Evolutionary conservation across 2,113 vertebrate species (phyloP).

Genomic region (Spheniscus mendiculus): DNA sequence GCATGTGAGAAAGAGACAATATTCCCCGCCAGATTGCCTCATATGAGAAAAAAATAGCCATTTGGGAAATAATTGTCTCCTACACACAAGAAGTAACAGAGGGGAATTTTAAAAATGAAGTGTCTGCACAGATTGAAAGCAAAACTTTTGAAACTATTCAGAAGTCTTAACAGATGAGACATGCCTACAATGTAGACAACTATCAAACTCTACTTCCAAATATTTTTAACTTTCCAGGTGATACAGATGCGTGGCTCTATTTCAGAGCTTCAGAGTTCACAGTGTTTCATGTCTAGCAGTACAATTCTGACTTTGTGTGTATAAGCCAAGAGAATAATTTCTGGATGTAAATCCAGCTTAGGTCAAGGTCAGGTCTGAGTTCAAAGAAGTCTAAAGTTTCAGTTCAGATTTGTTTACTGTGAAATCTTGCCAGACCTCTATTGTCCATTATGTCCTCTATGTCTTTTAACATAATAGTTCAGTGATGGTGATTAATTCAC

Average conservation of each 20-base stretch:
- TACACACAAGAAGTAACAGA: background rate
- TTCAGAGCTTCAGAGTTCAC: background rate
- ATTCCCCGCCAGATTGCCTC: background rate
- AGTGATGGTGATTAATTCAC: background rate
- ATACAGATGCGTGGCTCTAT: background rate
- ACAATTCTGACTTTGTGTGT: background rate
- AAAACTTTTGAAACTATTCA: background rate
- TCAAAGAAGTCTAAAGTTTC: conserved; percentile 27
- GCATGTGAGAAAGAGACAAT: background rate
- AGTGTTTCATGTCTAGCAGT: background rate
- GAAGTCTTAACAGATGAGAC: background rate
- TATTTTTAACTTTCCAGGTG: background rate
- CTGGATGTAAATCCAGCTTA: background rate
- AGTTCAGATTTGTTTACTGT: conserved; percentile 6
- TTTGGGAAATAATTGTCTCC: background rate
- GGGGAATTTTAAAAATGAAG: conserved; percentile 16
- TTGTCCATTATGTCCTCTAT: background rate
- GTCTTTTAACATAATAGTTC: background rate
- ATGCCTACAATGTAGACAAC: background rate
- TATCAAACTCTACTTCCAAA: background rate
- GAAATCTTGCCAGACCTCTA: background rate
- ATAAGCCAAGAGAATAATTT: background rate
- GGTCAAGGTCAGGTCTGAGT: background rate
- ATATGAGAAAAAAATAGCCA: background rate
- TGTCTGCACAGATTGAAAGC: background rate